phyloP scores from a whole-genome alignment of 2,113 vertebrate species.

The Megaleporinus macrocephalus region DNA sequence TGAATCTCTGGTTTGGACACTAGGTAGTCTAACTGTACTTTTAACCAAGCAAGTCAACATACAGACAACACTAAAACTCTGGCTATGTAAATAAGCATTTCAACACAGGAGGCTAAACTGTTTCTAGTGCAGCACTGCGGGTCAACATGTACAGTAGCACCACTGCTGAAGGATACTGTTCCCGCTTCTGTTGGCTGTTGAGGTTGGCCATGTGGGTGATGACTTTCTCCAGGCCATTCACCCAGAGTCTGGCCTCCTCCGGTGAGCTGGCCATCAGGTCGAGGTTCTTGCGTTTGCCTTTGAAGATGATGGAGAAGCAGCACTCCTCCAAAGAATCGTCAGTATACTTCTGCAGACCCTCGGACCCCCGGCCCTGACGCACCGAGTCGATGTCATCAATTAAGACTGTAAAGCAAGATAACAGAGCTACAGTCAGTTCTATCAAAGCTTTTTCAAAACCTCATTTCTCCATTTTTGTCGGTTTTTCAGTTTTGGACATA shows the following conservation, averaged over 20 bases:
- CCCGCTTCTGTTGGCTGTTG: slow-evolving; percentile 84
- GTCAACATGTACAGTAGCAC: background rate
- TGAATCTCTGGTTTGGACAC: no score
- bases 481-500: no score
- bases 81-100: no score
- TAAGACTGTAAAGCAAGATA: slow-evolving; percentile 78
- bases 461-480: no score
- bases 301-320: slow-evolving; percentile 96
- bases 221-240: slow-evolving; percentile 83
- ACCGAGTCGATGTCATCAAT: slow-evolving; percentile 92
- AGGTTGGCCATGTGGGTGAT: slow-evolving; percentile 82
- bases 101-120: background rate
- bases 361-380: slow-evolving; percentile 87
- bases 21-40: no score
- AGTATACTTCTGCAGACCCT: slow-evolving; percentile 88
- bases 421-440: background rate
- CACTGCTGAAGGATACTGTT: slow-evolving; percentile 90
- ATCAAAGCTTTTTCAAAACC: background rate
- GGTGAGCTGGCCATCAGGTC: slow-evolving; percentile 83
- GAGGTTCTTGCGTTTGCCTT: slow-evolving; percentile 85
- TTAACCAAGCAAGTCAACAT: no score
- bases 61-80: no score
- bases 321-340: slow-evolving; percentile 74
- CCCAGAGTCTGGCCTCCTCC: slow-evolving; percentile 83
- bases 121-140: background rate